These are phyloP conservation scores for Phylloscopus trochiloides DNA, from an alignment of 2,113 vertebrate species.

Conservation along the genomic window DNA sequence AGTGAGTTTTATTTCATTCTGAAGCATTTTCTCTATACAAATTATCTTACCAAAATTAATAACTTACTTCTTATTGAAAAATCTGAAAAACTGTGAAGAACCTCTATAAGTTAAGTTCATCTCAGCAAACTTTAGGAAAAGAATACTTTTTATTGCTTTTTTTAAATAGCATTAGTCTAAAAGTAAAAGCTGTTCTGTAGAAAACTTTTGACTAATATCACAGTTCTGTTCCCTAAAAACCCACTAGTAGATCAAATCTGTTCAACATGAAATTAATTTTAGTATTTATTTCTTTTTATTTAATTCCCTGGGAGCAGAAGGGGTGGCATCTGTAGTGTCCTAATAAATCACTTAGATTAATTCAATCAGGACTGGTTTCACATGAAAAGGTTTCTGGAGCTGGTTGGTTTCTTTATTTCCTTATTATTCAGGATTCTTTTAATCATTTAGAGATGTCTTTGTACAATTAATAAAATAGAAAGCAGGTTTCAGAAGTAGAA, in stretches of 20 bases:
- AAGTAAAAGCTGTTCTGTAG: background rate
- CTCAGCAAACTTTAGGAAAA: background rate
- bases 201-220: background rate
- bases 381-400: background rate
- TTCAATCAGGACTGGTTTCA: background rate
- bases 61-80: background rate
- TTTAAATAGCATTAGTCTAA: background rate
- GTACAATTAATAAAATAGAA: background rate
- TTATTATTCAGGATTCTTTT: background rate
- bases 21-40: background rate
- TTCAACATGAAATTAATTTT: background rate
- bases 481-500: background rate
- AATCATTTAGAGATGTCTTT: background rate
- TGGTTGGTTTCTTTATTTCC: background rate
- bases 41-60: background rate
- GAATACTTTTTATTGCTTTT: background rate
- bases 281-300: background rate
- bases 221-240: background rate
- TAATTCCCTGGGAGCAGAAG: background rate
- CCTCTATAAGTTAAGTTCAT: background rate
- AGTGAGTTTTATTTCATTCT: background rate
- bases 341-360: background rate
- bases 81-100: background rate
- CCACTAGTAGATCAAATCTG: background rate
- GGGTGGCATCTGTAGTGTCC: background rate